Conservation (phyloP, 2,113 vertebrate species). For the Gorsachius goisagi region DNA sequence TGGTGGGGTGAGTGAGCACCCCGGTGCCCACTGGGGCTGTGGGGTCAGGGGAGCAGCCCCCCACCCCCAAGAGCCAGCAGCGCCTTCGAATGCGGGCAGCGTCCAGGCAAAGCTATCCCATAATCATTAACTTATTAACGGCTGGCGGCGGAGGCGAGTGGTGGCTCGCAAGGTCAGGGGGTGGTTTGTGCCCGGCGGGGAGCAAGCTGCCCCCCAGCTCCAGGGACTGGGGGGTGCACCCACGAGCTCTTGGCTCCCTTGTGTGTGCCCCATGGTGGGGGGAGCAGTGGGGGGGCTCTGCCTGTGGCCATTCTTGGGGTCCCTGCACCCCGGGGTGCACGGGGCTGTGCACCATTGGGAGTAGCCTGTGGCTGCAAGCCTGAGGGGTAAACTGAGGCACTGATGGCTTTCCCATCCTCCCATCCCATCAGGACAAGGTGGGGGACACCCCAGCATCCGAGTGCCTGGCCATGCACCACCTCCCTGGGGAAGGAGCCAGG, state of each 20-base stretch:
- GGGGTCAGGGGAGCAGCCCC: background rate
- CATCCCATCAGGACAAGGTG: too few relatives aligned
- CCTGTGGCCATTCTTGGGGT: background rate
- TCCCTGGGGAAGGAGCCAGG: background rate
- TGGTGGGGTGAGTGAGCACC: background rate
- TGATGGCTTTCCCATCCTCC: background rate
- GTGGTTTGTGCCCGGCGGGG: constrained; percentile 26
- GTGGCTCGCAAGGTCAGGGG: constrained; percentile 52
- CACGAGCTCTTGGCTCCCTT: accelerated
- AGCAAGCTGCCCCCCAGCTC: constrained; percentile 6
- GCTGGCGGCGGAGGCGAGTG: background rate
- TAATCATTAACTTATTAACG: constrained; percentile 75
- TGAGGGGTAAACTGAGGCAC: background rate
- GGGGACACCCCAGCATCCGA: too few relatives aligned
- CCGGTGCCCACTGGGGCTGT: accelerated
- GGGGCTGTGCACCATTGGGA: background rate
- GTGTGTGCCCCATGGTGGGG: accelerated
- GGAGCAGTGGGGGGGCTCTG: background rate
- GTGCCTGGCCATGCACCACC: background rate
- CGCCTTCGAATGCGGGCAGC: accelerated
- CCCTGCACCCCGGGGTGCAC: background rate
- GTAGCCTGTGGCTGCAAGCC: background rate
- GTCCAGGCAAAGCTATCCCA: background rate
- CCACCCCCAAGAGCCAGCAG: background rate
- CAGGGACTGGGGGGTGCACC: background rate